Base-by-base conservation (phyloP, 2,888 invertebrate genomes). In the Leptopterna dolabrata region DNA sequence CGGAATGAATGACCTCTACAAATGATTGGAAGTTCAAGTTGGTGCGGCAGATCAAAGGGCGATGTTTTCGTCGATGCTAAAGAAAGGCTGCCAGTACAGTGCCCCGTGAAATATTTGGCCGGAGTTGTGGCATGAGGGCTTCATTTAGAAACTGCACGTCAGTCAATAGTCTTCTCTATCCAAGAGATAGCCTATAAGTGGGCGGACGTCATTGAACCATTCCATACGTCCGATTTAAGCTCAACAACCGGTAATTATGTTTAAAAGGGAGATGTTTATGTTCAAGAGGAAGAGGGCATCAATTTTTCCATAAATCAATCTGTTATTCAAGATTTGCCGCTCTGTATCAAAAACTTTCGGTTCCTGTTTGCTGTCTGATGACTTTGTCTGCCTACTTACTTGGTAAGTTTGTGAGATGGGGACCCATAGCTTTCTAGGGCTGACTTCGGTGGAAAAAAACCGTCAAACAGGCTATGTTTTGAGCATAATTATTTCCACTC, bases 31-130 rank as follows among this genome's bases (percentile, higher is more conserved):
- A 78, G 78, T 78, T 78, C 78, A 78, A 78, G 78, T 78, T 78
- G 78, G 78, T 73, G n/a, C 47, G 19, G 45, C 27, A 45, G 78
- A 78, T 78, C 78, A 78, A 78, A 78, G 78, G 78, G 78, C 78
- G 24, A 27, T 45, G 45, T 78, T 78, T 43, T 13, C 45, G 45
- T 78, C 78, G 78, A 78, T 13, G 78, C 78, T 78, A 78, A 78
- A 78, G 78, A 78, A 78, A 78, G 78, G 78, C 78, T 78, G 78
- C 78, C 78, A 78, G 78, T 45, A 78, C 78, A 78, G 78, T 78
- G 78, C 78, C 78, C 78, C 78, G 41, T 6, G 43, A 78, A 78
- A 78, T 78, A 78, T 78, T 78, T 78, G 78, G 78, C 78, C 78
- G 41, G 78, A 41, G 78, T 78, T 43, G 45, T 19, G 78, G 78